Percentiles rank a stretch among this genome's conserved stretches.
phyloP scores from a whole-genome alignment of 2,113 vertebrate species.

The Gallinago jamesoni region DNA sequence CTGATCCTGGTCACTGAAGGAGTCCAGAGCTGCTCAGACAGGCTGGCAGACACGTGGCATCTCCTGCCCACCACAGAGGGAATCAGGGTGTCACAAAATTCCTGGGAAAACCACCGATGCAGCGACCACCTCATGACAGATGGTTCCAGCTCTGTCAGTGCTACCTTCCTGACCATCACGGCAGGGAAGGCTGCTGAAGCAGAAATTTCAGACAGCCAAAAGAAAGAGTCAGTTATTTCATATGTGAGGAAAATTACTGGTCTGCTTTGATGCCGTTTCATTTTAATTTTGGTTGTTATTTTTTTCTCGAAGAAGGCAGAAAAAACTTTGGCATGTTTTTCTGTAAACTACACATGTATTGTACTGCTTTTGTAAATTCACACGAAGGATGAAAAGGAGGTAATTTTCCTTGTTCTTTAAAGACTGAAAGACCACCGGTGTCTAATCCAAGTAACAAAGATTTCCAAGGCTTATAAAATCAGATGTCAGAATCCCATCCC shows the following conservation, averaged over 20 bases:
- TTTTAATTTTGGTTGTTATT: not conserved
- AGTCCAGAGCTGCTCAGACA: not conserved
- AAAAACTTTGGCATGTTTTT: not conserved
- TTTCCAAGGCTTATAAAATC: not conserved
- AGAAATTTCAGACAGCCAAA: not conserved
- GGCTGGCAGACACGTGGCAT: rapidly evolving
- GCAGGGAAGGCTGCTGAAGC: not conserved
- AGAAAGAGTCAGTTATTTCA: not conserved
- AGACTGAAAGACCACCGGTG: not conserved
- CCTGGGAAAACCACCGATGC: not conserved
- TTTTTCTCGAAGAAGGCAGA: not conserved
- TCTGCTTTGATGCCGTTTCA: not conserved
- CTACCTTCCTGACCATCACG: not conserved
- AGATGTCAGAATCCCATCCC: not conserved
- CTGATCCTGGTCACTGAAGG: not conserved
- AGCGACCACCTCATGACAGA: not conserved
- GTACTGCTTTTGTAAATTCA: not conserved
- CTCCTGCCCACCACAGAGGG: not conserved
- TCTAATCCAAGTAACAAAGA: not conserved
- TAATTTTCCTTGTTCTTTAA: not conserved
- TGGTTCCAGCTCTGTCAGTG: too few relatives aligned
- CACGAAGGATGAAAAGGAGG: not conserved
- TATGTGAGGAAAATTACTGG: not conserved
- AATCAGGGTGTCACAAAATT: not conserved
- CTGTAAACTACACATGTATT: rapidly evolving